Evolutionary conservation across 2,888 invertebrate genomes (phyloP).

Genomic region (Alloplasta piceator): DNA sequence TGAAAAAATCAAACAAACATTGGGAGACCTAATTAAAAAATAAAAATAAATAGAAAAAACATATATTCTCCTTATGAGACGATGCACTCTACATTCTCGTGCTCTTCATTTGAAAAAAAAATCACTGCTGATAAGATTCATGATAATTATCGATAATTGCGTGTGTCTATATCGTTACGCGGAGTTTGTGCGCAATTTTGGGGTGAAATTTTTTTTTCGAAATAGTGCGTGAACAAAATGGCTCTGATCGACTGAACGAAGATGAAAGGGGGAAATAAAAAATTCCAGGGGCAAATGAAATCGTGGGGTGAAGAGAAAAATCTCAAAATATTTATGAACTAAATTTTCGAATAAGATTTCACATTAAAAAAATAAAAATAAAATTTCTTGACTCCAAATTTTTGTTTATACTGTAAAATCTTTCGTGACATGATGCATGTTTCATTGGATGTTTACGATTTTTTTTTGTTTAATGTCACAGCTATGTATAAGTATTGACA

Average conservation of each 20-base stretch:
- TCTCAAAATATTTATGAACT: not conserved
- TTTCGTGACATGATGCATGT: not conserved
- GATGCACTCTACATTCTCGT: slow-evolving; percentile 60
- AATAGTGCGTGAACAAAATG: slow-evolving; percentile 14
- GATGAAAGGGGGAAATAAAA: slow-evolving; percentile 3
- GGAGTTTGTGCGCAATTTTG: slow-evolving; percentile 15
- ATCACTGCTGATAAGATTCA: slow-evolving; percentile 42
- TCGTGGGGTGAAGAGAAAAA: not conserved
- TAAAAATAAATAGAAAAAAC: too few relatives aligned
- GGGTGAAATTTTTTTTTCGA: slow-evolving; percentile 1
- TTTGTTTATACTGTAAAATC: slow-evolving; percentile 4
- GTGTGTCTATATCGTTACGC: slow-evolving; percentile 21
- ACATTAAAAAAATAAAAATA: not conserved
- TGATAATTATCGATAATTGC: slow-evolving; percentile 25
- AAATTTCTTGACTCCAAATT: not conserved
- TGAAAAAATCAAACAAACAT: slow-evolving; percentile 40
- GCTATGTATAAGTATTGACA: slow-evolving; percentile 48
- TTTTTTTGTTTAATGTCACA: slow-evolving; percentile 15
- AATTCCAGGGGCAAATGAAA: not conserved
- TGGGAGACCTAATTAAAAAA: slow-evolving; percentile 33
- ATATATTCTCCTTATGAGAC: slow-evolving; percentile 44
- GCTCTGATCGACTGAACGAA: slow-evolving; percentile 6
- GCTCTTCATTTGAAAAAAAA: slow-evolving; percentile 53
- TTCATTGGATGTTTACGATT: slow-evolving; percentile 1
- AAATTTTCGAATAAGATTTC: not conserved